A percentile compares a stretch with the other conserved stretches of the same genome.
Evolutionary conservation across 2,113 vertebrate genomes (phyloP).

Genomic region (Siniperca knerii): DNA sequence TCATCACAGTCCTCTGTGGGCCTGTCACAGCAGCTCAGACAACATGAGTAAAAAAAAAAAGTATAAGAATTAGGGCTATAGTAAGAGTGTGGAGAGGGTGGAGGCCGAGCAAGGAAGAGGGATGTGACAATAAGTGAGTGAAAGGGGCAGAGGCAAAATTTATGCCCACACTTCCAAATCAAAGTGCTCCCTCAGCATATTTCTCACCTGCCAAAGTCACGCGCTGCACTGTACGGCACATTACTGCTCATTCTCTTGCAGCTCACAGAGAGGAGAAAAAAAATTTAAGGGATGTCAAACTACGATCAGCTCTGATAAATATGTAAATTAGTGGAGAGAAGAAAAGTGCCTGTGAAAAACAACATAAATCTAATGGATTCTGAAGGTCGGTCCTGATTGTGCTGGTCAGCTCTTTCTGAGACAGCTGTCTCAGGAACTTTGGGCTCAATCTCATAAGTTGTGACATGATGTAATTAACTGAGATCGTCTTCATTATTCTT

Average conservation of each 20-base stretch:
- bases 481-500: conserved; percentile 73
- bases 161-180: conserved; percentile 80
- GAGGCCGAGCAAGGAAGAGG: conserved; percentile 10
- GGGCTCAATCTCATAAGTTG: conserved; percentile 77
- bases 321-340: conserved; percentile 89
- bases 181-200: conserved; percentile 84
- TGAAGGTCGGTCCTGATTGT: conserved; percentile 87
- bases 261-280: conserved; percentile 61
- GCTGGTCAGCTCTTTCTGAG: conserved; percentile 86
- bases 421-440: conserved; percentile 73
- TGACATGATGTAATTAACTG: conserved; percentile 83
- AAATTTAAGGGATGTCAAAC: conserved; percentile 85
- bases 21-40: conserved; percentile 49
- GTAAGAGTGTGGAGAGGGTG: conserved; percentile 17
- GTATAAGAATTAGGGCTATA: conserved; percentile 29
- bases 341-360: conserved; percentile 90
- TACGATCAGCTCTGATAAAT: conserved; percentile 93
- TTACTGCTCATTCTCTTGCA: conserved; percentile 67
- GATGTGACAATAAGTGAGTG: conserved; percentile 76
- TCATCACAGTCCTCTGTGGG: conserved; percentile 56
- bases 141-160: conserved; percentile 70
- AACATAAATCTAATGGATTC: conserved; percentile 88
- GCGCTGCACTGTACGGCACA: conserved; percentile 59
- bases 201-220: conserved; percentile 84
- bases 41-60: conserved; percentile 31